Evolutionary conservation across 2,888 invertebrate genomes (phyloP), one percentile per base, ranked within the genome.

Genomic region (Eilema griseolum): DNA sequence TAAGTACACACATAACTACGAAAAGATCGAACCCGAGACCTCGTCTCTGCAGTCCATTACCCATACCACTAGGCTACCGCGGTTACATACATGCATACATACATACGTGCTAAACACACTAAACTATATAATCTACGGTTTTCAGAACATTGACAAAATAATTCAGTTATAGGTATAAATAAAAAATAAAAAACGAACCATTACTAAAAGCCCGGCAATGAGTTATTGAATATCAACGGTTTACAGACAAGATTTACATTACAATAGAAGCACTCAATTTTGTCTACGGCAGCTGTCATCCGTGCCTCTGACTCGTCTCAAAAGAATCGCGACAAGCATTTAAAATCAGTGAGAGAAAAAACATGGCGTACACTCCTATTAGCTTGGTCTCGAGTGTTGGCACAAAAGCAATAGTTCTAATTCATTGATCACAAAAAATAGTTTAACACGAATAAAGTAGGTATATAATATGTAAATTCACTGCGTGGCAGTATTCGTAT

Each of bases 331-430:
- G 59, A 28, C 26, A 26, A 59, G 26, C 26, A 16, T 16, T 16
- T 26, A 59, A 26, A 16, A 24, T 16, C 24, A 28, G 16, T 59
- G 16, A 28, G 16, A 59, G 24, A 59, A 16, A 26, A 59, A 26
- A 26, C 12, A 59, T 24, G 2, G 23, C 12, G 26, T 0, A 20
- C 16, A 2, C 26, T 26, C 24, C 28, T 16, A 26, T 28, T 26
- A 16, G 28, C 59, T 26, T 26, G 24, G 28, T 59, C 61, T 61
- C 73, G 62, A 70, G 70, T 67, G 70, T 59, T 46, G 52, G 7
- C 46, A 46, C 20, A 46, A 41, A 46, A 46, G n/a, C 52, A 52
- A 52, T n/a, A 52, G 52, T n/a, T n/a, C 52, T n/a, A 52, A n/a
- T 52, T 52, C 8, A 52, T n/a, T 52, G 52, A n/a, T n/a, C n/a